Evolutionary conservation across 2,113 vertebrate species (phyloP).

Genomic region (Himantopus leucocephalus): DNA sequence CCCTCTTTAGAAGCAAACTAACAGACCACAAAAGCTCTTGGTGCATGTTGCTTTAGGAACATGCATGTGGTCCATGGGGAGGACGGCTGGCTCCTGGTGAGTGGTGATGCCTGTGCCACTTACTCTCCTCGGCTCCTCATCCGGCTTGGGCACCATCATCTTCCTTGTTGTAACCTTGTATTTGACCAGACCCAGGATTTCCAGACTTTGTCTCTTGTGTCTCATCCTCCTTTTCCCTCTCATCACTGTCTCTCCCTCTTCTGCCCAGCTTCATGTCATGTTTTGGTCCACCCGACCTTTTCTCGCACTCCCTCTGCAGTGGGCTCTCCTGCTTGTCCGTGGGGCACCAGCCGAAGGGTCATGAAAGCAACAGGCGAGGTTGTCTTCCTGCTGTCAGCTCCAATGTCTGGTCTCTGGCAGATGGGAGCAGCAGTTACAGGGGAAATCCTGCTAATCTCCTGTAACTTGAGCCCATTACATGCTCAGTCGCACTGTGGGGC

Average conservation of each 20-base stretch:
- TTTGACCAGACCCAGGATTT: not conserved
- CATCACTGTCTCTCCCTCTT: not conserved
- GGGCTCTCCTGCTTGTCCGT: not conserved
- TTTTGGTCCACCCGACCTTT: not conserved
- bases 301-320: not conserved
- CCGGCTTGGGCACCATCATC: not conserved
- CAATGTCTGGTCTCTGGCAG: constrained; percentile 59
- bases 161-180: not conserved
- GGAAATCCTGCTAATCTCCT: constrained; percentile 68
- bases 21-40: rapidly evolving
- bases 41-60: rapidly evolving
- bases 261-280: rapidly evolving
- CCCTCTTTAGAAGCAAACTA: not conserved
- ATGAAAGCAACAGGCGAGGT: constrained; percentile 23
- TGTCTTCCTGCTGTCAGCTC: constrained; percentile 61
- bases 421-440: constrained; percentile 66
- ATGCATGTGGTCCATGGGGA: not conserved
- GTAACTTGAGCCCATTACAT: constrained; percentile 63
- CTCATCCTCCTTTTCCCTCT: not conserved
- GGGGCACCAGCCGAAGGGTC: constrained; percentile 8
- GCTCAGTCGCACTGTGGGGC: constrained; percentile 22
- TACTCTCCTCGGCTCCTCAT: not conserved
- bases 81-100: not conserved
- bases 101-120: not conserved
- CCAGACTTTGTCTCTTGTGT: not conserved